Base-by-base conservation (phyloP, 2,888 invertebrate species). In the Troilus luridus region DNA sequence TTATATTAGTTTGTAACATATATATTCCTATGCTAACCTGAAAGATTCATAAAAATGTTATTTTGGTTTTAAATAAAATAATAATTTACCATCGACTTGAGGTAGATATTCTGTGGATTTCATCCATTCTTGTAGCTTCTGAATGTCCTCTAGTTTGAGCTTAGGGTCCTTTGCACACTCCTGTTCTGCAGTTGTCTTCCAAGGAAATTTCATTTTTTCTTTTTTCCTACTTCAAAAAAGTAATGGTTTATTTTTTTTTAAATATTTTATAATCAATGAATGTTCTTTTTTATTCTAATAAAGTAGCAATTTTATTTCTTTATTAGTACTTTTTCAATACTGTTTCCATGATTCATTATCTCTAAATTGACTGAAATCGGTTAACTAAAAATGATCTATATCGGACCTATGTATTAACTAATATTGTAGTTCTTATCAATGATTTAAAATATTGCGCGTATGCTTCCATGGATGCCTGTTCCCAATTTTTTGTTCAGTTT, bases 91-190 rank as follows among this genome's bases (percentile, higher is more conserved):
- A n/a, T 92, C 92, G n/a, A 91, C 72, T 41, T 90, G 91, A 62
- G 92, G 93, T n/a, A 93, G 90, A 77, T 93, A 92, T 17, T 91
- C 91, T 41, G 92, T 92, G 21, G 91, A 89, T 56, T 88, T 62
- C 24, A 92, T 92, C 93, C 93, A 93, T 56, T 90, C 91, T 90
- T 91, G 92, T 8, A 93, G 27, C 7, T 64, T 59, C n/a, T 91
- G 81, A 12, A 93, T 85, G 81, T 93, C 92, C 81, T 92, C 92
- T 21, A 56, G 56, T 54, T 92, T 91, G 54, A 93, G 67, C 24
- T 92, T 89, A 0, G 92, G 91, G 67, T 92, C 88, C 27, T 91
- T 92, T 41, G 90, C 88, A 19, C 92, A 91, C 77, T 93, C 93
- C 62, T 93, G 91, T 60, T 92, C 90, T 11, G 92, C 91, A 0